Evolutionary conservation across 2,888 invertebrate species (phyloP), one percentile per base, ranked within the genome.

Genomic region (Phania funesta): DNA sequence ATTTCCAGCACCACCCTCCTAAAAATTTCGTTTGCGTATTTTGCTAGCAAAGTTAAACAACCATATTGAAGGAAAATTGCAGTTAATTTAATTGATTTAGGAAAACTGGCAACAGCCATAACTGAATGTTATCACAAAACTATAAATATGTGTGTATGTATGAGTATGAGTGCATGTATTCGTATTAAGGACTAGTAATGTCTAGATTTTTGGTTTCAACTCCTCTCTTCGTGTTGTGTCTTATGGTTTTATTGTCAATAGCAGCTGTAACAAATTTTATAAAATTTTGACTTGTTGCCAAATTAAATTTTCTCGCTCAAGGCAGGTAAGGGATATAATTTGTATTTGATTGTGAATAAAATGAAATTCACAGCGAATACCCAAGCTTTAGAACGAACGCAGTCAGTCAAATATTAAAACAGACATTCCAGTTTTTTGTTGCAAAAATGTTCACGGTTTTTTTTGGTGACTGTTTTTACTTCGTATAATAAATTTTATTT

Each of bases 61-160:
- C 70, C 73, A 71, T 65, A 87, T 87, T 88, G 88, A 86, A 68
- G 84, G 85, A 87, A 89, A 89, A 88, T 89, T 89, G 87, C 85
- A 87, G 87, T 88, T 89, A 89, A 89, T 89, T 89, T 87, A 88
- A 89, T 89, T 89, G 88, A 89, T 89, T 87, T 84, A 80, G 46
- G 41, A 52, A 18, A 64, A 58, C 50, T 62, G 78, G 41, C 56
- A 73, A 50, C 56, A 77, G 41, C 24, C 52, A 73, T 26, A 50
- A 44, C 38, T 58, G 18, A 26, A 60, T 7, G 26, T 16, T 11
- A 18, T 20, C 11, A 50, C 20, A 71, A 41, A 16, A 41, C 38
- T 50, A 18, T 38, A 71, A 60, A 71, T 50, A 60, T 50, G 38
- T 29, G 56, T 50, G 13, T 38, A 71, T 50, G 60, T 50, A 60